phyloP scores from a whole-genome alignment of 92 coral and sea anemone genomes.

The Phymanthus crucifer region DNA sequence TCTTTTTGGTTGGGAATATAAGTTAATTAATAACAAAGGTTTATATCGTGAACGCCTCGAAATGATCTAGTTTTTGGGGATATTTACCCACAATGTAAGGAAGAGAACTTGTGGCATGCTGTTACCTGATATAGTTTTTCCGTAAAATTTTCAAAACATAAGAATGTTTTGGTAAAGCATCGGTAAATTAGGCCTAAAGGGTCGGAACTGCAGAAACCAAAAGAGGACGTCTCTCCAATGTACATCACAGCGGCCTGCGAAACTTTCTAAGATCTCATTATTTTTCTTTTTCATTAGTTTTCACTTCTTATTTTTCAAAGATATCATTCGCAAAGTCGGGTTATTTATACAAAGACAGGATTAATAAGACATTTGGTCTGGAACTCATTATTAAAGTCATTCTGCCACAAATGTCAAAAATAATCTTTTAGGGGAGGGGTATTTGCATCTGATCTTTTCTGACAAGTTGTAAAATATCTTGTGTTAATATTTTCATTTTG shows the following conservation, averaged over 20 bases:
- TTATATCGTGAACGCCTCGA: constrained; percentile 10
- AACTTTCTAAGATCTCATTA: constrained; percentile 9
- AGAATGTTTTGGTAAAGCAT: constrained; percentile 30
- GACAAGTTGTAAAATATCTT: constrained; percentile 27
- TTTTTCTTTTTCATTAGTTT: constrained; percentile 11
- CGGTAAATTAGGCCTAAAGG: constrained; percentile 33
- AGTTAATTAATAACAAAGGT: constrained; percentile 2
- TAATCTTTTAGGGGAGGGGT: constrained; percentile 42
- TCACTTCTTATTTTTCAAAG: not conserved
- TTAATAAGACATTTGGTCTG: constrained; percentile 5
- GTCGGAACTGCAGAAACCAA: constrained; percentile 45
- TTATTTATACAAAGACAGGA: constrained; percentile 1
- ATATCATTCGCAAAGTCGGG: not conserved
- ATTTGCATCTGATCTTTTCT: constrained; percentile 25
- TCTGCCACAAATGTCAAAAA: constrained; percentile 30
- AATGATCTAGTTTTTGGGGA: constrained; percentile 12
- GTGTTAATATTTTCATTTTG: constrained; percentile 28
- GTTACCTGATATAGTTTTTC: constrained; percentile 30
- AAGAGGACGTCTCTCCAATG: constrained; percentile 11
- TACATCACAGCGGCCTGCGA: constrained; percentile 1
- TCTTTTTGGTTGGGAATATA: constrained; percentile 19
- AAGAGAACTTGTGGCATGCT: constrained; percentile 21
- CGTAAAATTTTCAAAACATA: constrained; percentile 36
- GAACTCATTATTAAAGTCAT: constrained; percentile 25
- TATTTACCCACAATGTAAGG: constrained; percentile 20